Base-by-base conservation (phyloP, 2,797 vertebrate species). In the Columba guinea region DNA sequence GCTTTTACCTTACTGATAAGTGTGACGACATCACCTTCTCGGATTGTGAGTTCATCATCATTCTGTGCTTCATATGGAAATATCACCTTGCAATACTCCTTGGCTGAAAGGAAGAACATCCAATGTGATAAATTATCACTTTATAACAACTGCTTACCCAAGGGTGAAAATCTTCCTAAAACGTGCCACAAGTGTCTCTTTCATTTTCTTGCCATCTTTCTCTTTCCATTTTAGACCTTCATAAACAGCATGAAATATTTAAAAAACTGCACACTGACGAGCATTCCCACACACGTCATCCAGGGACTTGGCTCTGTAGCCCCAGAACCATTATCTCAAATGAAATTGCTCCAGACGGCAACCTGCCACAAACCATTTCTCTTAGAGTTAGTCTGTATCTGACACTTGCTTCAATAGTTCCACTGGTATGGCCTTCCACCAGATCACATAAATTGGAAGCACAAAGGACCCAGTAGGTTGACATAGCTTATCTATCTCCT, bases 11-110 rank as follows among this genome's bases (percentile, higher is more conserved):
- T 99, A 90, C 98, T 99, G 97, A 99, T 93, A 74, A 99, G 99
- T 75, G 97, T 98, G 96, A 99, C 98, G 89, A 99, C 98, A 17
- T 99, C 99, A 8, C 99, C 99, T 97, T 99, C 99, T 97, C 99
- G 99, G 97, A 99, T 98, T 74, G 99, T 98, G 97, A 99, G 98
- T 94, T 99, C 99, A 71, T 99, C 99, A 48, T 99, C 99, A 75
- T 99, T 99, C 97, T 99, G 99, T 67, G 98, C 99, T 96, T 99
- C 99, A 10, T 99, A 99, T 0, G 99, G 99, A 95, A 99, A 99
- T 88, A 99, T 98, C 70, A 99, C 99, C 98, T 99, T 99, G 97
- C 99, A 99, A 92, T 98, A 98, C 96, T 99, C 99, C 97, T 99
- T 98, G 86, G 97, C 99, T 99, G 97, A 86, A 97, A 97, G 68